phyloP scores from a whole-genome alignment of 23 tunicate genomes.

The Styela clava region DNA sequence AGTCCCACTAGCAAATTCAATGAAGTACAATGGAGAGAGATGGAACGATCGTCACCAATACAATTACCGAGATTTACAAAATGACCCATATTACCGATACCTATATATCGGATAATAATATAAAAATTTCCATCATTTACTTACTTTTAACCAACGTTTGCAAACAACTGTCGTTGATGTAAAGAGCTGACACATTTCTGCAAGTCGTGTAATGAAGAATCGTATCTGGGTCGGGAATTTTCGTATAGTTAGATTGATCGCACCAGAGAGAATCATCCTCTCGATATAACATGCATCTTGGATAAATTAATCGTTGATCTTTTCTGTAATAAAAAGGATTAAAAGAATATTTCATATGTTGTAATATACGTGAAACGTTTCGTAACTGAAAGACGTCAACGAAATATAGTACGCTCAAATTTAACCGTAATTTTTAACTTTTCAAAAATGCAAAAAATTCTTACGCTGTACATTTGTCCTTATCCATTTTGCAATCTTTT shows the following conservation, averaged over 20 bases:
- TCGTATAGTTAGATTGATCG: neutral
- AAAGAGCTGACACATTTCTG: neutral
- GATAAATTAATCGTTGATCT: neutral
- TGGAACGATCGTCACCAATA: too few relatives aligned
- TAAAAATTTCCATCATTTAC: too few relatives aligned
- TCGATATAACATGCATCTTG: neutral
- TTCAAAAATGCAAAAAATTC: neutral
- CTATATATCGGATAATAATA: too few relatives aligned
- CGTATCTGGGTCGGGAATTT: neutral
- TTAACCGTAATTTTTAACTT: too few relatives aligned
- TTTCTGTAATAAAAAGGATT: neutral
- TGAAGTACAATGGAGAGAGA: too few relatives aligned
- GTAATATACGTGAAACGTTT: too few relatives aligned
- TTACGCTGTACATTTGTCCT: neutral
- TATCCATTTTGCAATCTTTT: neutral
- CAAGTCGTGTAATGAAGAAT: neutral
- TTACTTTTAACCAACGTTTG: neutral
- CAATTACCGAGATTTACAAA: too few relatives aligned
- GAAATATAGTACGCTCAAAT: too few relatives aligned
- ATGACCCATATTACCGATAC: too few relatives aligned
- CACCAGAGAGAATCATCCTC: neutral
- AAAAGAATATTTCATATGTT: too few relatives aligned
- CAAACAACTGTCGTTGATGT: neutral
- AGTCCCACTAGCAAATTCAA: too few relatives aligned
- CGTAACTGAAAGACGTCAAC: too few relatives aligned